Percentiles rank a stretch among this genome's conserved stretches.
These are phyloP conservation scores for Calephelis perditalis DNA, from an alignment of 2,888 invertebrate species.

Conservation along the genomic window DNA sequence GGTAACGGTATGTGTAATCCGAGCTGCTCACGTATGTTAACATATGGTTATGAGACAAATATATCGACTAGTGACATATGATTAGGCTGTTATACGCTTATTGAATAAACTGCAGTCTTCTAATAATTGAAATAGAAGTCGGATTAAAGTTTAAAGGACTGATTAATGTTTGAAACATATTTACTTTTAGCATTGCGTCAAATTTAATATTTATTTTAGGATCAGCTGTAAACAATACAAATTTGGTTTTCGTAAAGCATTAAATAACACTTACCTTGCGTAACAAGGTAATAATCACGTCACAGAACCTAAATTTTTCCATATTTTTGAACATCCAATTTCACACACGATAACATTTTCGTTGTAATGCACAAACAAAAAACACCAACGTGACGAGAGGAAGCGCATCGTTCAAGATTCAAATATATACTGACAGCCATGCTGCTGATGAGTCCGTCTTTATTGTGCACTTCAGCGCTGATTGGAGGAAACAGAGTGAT, in stretches of 20 bases:
- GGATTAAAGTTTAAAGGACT: neutral
- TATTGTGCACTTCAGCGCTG: conserved; percentile 83
- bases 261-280: conserved; percentile 49
- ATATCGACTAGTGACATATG: conserved; percentile 46
- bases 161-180: conserved; percentile 17
- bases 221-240: conserved; percentile 3
- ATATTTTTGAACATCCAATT: conserved; percentile 67
- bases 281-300: conserved; percentile 56
- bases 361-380: conserved; percentile 74
- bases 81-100: conserved; percentile 39
- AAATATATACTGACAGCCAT: conserved; percentile 99
- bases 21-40: conserved; percentile 61
- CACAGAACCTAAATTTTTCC: conserved; percentile 77
- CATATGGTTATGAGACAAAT: conserved; percentile 61
- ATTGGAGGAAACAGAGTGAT: conserved; percentile 75
- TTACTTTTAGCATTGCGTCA: conserved; percentile 8
- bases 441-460: conserved; percentile 91
- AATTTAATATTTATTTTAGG: neutral
- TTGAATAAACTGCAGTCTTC: neutral
- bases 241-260: neutral
- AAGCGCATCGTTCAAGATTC: conserved; percentile 90
- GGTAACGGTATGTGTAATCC: conserved; percentile 51
- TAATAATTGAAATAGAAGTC: no score
- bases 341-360: conserved; percentile 77
- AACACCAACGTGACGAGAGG: conserved; percentile 85